These are phyloP conservation scores for Ptilorrhoa leucosticta DNA, from an alignment of 2,113 vertebrate species.

Conservation along the genomic window DNA sequence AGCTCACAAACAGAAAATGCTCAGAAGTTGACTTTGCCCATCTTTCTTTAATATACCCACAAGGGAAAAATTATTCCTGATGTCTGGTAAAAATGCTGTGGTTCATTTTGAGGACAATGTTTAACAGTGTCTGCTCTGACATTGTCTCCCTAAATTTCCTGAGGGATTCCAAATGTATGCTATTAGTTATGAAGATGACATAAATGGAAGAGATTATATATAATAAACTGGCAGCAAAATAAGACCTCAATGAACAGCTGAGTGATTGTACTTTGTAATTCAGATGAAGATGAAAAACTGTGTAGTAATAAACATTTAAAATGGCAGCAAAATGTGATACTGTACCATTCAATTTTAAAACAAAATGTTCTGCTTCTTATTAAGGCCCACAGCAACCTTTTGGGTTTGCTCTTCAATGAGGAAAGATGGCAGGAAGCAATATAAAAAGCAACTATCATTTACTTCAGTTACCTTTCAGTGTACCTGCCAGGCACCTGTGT, in stretches of 20 bases:
- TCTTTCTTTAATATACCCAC: neutral
- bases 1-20: neutral
- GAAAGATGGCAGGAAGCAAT: neutral
- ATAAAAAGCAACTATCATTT: neutral
- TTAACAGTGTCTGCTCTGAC: neutral
- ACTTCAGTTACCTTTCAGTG: neutral
- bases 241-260: neutral
- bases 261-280: neutral
- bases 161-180: neutral
- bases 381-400: neutral
- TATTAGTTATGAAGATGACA: neutral
- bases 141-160: neutral
- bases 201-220: neutral
- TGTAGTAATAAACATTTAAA: neutral
- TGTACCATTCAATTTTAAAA: neutral
- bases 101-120: neutral
- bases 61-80: neutral
- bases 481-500: accelerated
- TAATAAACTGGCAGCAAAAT: neutral
- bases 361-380: neutral
- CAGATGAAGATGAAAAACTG: neutral
- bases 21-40: neutral
- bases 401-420: neutral
- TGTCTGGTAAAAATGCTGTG: neutral
- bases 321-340: neutral